A percentile compares a stretch with the other conserved stretches of the same genome.
Evolutionary conservation across 2,888 invertebrate genomes (phyloP).

Genomic region (Leptinotarsa juncta): DNA sequence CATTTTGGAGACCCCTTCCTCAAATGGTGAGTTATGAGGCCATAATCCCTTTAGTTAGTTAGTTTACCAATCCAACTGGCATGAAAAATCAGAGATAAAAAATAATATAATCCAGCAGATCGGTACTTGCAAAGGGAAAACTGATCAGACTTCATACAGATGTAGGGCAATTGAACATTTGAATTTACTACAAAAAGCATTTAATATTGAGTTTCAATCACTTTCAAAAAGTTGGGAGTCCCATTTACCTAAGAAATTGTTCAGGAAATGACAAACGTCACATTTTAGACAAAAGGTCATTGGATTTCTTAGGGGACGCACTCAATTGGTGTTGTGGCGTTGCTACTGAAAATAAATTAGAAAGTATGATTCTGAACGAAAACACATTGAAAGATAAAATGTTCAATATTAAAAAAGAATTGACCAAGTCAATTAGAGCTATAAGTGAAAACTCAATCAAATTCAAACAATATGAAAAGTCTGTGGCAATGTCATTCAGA

Average conservation of each 20-base stretch:
- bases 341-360: constrained; percentile 29
- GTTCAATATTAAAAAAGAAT: too few relatives aligned
- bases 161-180: neutral
- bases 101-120: neutral
- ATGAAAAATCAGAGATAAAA: constrained; percentile 4
- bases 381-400: neutral
- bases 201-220: neutral
- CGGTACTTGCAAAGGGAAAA: neutral
- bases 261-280: neutral
- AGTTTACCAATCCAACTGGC: constrained; percentile 25
- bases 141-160: neutral
- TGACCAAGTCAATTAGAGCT: too few relatives aligned
- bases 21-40: neutral
- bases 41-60: constrained; percentile 1
- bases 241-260: neutral
- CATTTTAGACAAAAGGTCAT: constrained; percentile 11
- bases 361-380: constrained; percentile 13
- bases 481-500: neutral
- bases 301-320: constrained; percentile 31
- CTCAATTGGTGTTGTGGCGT: constrained; percentile 38
- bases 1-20: too few relatives aligned
- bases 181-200: neutral
- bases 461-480: too few relatives aligned
- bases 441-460: too few relatives aligned
- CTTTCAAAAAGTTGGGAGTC: neutral